These are phyloP conservation scores for Pseudolaguvia tuberculata DNA, from an alignment of 2,113 vertebrate genomes.

Conservation along the genomic window DNA sequence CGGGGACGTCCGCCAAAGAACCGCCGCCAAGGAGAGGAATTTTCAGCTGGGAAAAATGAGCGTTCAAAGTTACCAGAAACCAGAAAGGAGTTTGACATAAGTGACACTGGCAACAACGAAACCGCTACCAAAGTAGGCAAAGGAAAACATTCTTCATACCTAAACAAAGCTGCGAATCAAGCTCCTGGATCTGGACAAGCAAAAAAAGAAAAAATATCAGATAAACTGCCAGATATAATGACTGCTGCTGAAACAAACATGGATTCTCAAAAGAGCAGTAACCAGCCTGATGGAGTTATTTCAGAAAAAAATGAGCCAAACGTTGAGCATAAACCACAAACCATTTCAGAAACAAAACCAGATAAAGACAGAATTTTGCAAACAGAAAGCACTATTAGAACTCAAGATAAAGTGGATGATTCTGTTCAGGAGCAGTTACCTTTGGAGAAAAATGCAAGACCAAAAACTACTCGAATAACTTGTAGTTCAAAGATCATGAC, in stretches of 20 bases:
- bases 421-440: constrained; percentile 67
- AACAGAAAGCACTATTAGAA: constrained; percentile 55
- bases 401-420: constrained; percentile 54
- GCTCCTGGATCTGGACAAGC: constrained; percentile 56
- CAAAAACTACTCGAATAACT: constrained; percentile 74
- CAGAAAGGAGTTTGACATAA: constrained; percentile 77
- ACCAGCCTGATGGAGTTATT: constrained; percentile 54
- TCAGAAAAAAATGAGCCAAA: constrained; percentile 59
- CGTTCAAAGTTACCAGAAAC: constrained; percentile 66
- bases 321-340: constrained; percentile 63
- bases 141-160: constrained; percentile 61
- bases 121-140: constrained; percentile 66
- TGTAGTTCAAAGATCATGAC: constrained; percentile 66
- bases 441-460: constrained; percentile 71
- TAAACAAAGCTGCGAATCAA: constrained; percentile 70
- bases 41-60: constrained; percentile 69
- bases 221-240: constrained; percentile 59
- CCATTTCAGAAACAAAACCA: constrained; percentile 40
- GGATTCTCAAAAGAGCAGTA: constrained; percentile 45
- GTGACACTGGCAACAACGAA: constrained; percentile 73
- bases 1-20: constrained; percentile 89
- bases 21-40: constrained; percentile 76
- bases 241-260: constrained; percentile 59
- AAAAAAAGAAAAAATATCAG: constrained; percentile 78
- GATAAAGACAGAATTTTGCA: constrained; percentile 56